These are phyloP conservation scores for Benthosema pterotum DNA, from an alignment of 2,797 vertebrate genomes.

Conservation along the genomic window DNA sequence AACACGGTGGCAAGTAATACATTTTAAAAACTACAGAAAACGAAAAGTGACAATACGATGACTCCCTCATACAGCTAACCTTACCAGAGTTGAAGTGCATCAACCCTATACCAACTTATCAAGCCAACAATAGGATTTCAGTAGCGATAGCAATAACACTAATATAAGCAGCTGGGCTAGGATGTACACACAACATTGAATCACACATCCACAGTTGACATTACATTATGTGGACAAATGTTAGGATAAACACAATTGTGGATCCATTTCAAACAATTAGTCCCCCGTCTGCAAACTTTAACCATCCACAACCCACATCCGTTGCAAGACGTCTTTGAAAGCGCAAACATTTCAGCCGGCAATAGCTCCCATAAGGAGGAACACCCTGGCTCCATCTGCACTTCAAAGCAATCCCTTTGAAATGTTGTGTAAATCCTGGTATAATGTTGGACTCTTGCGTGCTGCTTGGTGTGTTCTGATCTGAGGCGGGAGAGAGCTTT, in stretches of 20 bases:
- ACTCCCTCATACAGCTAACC: too few relatives aligned
- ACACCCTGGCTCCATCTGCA: slow-evolving; percentile 8
- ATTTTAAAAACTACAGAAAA: not conserved
- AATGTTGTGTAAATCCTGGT: slow-evolving; percentile 21
- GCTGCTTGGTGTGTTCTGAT: slow-evolving; percentile 16
- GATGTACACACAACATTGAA: too few relatives aligned
- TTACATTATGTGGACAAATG: not conserved
- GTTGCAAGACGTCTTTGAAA: not conserved
- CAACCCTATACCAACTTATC: too few relatives aligned
- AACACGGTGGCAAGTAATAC: not conserved
- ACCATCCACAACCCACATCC: slow-evolving; percentile 8
- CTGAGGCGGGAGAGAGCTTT: slow-evolving; percentile 17
- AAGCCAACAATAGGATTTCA: too few relatives aligned
- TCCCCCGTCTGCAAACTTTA: not conserved
- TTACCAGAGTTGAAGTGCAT: too few relatives aligned
- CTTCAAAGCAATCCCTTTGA: slow-evolving; percentile 21
- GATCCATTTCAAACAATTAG: too few relatives aligned
- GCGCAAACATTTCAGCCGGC: not conserved
- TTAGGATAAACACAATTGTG: slow-evolving; percentile 2
- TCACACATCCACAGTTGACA: not conserved
- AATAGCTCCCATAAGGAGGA: slow-evolving; percentile 7
- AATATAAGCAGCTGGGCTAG: too few relatives aligned
- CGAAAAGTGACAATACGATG: not conserved
- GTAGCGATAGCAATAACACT: too few relatives aligned
- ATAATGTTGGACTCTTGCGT: slow-evolving; percentile 18